Base-by-base conservation (phyloP, 1,140 invertebrate species). In the Drosophila azteca region DNA sequence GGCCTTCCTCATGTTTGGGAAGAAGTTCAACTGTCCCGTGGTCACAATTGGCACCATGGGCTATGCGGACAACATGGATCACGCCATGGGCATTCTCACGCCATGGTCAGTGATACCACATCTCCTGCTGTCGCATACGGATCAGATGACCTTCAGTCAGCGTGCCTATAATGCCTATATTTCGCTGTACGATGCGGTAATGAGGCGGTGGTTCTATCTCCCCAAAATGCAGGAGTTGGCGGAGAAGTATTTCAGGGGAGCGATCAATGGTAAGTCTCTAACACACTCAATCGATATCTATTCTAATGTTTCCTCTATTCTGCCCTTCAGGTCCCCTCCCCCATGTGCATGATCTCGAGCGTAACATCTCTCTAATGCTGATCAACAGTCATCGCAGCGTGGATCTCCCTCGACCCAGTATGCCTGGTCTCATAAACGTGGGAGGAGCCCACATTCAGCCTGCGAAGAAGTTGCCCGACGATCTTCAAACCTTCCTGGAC, bases 311-410 rank as follows among this genome's bases (percentile, higher is more conserved):
- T 7, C n/a, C 8, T 1, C 8, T 22, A 31, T 22, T 17, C 3
- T 3, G 3, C 8, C 35, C 5, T 53, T 59, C 13, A 91, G 89
- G 78, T 15, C 65, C 76, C 0, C 57, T 90, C 7, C 92, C 93
- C 0, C 70, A 90, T 44, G 73, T 94, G 6, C 80, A 90, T 1
- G 92, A 94, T 41, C 68, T 95, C 45, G 92, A 93, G 61, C 92
- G 90, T 20, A 93, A 93, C 67, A 92, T 94, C 9, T 93, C 93
- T n/a, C 67, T 95, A 44, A 82, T 94, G 46, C 89, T 95, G 35
- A 80, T 93, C n/a, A 94, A 93, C 67, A 92, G 91, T 17, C 93
- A 94, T 91, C 92, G 92, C 6, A 90, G 91, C 35, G 78, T 93
- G 46, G 90, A 92, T 60, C 75, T 91, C 46, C 91, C 92, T 0